Conservation (phyloP, 2,888 invertebrate species). For the Ormyrus nitidulus region DNA sequence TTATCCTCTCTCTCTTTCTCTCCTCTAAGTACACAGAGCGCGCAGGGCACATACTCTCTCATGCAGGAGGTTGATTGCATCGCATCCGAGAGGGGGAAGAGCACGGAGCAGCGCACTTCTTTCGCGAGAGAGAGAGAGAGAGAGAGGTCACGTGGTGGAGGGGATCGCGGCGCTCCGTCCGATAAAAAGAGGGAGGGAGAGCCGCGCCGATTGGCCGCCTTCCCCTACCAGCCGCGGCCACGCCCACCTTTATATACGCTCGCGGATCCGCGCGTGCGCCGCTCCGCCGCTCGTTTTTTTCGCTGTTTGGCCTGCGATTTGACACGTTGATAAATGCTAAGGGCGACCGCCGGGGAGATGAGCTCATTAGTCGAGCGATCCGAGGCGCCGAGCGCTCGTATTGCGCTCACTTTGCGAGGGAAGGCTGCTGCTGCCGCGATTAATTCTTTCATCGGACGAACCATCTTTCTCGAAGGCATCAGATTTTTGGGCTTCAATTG, state of each 20-base stretch:
- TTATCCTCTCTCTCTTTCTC: too few relatives aligned
- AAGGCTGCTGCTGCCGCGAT: too few relatives aligned
- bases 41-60: too few relatives aligned
- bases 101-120: too few relatives aligned
- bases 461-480: too few relatives aligned
- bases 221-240: slow-evolving; percentile 54
- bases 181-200: slow-evolving; percentile 61
- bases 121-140: background rate
- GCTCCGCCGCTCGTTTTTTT: slow-evolving; percentile 10
- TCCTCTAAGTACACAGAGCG: too few relatives aligned
- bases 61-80: too few relatives aligned
- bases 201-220: slow-evolving; percentile 65
- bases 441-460: too few relatives aligned
- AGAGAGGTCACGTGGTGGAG: slow-evolving; percentile 55
- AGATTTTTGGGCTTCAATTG: too few relatives aligned
- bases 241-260: slow-evolving; percentile 66
- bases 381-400: background rate
- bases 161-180: slow-evolving; percentile 54
- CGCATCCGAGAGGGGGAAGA: too few relatives aligned
- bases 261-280: background rate
- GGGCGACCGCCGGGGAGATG: background rate
- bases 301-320: slow-evolving; percentile 18
- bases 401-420: slow-evolving; percentile 6
- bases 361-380: slow-evolving; percentile 26
- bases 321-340: slow-evolving; percentile 35